Base-by-base conservation (phyloP, 2,113 vertebrate genomes). In the Nipponia nippon region DNA sequence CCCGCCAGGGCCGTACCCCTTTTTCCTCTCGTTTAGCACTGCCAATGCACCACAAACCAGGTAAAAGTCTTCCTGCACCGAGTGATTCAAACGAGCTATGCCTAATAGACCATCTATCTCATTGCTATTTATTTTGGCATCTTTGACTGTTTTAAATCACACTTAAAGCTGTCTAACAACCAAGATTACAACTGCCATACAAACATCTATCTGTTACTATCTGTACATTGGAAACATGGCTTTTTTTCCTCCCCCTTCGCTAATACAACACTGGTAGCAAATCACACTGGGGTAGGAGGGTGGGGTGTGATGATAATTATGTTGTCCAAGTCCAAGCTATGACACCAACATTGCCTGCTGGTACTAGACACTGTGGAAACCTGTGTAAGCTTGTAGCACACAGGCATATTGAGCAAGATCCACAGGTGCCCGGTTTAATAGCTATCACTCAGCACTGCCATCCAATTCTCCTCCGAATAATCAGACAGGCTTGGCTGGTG, bases 81-180 rank as follows among this genome's bases (percentile, higher is more conserved):
- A 89, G 46, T n/a, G 38, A 83, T 73, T 90, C 90, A 89, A 96
- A 83, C 8, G 16, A 93, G 66, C 69, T 76, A 38, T 79, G 62
- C 82, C 84, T 97, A 94, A 93, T 55, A 96, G 75, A 30, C 75
- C 75, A 59, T 82, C 81, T 63, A 91, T 32, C 89, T 93, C 46
- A 27, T 47, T 59, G 82, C 50, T 91, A 25, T 95, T 95, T 96
- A 66, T 91, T 97, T 95, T 93, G 89, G 91, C 94, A 93, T 86
- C 75, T 93, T 95, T 87, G 71, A 40, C 62, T 62, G 21, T 38
- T 95, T 91, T 75, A 87, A 97, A 93, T 93, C 87, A 75, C 34
- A 71, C 89, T 94, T 93, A 90, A 75, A 95, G 55, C 93, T 83
- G 66, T 67, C 50, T 90, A 88, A 90, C 79, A 89, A 91, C 81